Conservation (phyloP, 2,113 vertebrate species). For the Panurus biarmicus region DNA sequence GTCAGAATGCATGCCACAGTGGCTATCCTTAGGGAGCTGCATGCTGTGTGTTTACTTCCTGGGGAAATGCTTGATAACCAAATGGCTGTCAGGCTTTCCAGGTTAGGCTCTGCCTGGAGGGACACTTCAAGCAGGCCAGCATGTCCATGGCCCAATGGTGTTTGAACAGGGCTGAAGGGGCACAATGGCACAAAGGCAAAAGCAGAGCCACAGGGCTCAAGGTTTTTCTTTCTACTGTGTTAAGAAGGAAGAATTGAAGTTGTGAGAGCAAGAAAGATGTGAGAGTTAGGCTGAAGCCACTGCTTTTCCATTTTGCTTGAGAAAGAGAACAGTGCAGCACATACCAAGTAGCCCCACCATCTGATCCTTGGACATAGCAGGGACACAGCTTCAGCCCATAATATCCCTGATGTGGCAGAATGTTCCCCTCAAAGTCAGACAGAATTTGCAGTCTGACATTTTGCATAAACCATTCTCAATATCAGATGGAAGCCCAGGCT, state of each 20-base stretch:
- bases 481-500: neutral
- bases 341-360: neutral
- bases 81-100: neutral
- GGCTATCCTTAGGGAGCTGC: neutral
- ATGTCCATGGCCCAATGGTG: neutral
- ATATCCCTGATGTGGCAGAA: neutral
- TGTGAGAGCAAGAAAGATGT: neutral
- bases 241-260: neutral
- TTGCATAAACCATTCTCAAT: neutral
- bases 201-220: neutral
- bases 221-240: neutral
- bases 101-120: neutral
- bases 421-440: neutral
- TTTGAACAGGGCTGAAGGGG: neutral
- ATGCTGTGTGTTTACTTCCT: neutral
- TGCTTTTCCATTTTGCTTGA: neutral
- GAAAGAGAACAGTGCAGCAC: neutral
- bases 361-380: neutral
- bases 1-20: neutral
- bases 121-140: neutral
- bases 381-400: fast-evolving
- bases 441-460: neutral
- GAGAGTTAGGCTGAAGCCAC: neutral
- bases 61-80: neutral
- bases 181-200: neutral